Conservation (phyloP, 2,888 invertebrate species). For the Metalampra italica region DNA sequence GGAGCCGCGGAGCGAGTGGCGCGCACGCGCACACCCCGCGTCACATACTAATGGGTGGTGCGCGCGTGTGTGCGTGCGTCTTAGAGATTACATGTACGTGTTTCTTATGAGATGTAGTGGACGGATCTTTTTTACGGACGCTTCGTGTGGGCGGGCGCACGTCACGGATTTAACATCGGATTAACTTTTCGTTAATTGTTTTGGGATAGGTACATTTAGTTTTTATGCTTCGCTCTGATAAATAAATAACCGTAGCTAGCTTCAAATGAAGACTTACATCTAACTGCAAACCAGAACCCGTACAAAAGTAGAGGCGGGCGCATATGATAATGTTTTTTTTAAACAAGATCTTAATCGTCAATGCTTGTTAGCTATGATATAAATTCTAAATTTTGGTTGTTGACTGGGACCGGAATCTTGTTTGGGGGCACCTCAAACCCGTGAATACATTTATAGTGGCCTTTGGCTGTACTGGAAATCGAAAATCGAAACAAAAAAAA, state of each 20-base stretch:
- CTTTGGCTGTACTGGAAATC: no score
- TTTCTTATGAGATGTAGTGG: slow-evolving; percentile 34
- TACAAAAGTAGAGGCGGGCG: no score
- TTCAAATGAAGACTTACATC: not conserved
- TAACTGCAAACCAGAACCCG: no score
- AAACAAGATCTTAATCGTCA: no score
- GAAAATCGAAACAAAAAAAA: no score
- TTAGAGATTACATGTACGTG: slow-evolving; percentile 29
- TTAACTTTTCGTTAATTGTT: slow-evolving; percentile 67
- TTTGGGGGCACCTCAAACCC: no score
- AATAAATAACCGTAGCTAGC: slow-evolving; percentile 28
- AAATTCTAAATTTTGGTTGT: no score
- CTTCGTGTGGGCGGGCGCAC: slow-evolving; percentile 71
- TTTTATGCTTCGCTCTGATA: slow-evolving; percentile 34
- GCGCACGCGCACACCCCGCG: slow-evolving; percentile 70
- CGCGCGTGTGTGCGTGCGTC: slow-evolving; percentile 44
- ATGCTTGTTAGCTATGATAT: no score
- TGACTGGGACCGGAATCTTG: no score
- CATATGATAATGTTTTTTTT: no score
- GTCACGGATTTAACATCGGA: slow-evolving; percentile 60
- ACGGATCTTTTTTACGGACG: slow-evolving; percentile 45
- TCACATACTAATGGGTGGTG: slow-evolving; percentile 64
- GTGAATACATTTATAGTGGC: no score
- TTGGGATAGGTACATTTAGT: slow-evolving; percentile 30
- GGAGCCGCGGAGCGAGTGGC: slow-evolving; percentile 76